A percentile compares a stretch with the other conserved stretches of the same genome.
Evolutionary conservation across 2,888 invertebrate species (phyloP).

Genomic region (Proisotoma minuta): DNA sequence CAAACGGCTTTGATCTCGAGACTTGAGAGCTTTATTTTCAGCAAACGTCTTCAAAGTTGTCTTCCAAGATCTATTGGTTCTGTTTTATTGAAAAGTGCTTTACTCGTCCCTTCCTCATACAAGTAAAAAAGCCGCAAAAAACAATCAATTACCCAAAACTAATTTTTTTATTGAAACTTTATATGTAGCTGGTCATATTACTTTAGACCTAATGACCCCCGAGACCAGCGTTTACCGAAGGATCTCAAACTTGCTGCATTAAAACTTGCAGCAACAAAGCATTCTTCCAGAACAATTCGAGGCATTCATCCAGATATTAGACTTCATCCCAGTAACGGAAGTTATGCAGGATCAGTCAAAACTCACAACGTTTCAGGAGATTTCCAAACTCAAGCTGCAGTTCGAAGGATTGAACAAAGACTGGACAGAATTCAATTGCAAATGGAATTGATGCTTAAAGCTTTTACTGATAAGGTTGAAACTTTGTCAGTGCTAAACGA

Average conservation of each 20-base stretch:
- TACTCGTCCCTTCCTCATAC: conserved; percentile 63
- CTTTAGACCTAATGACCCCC: conserved; percentile 75
- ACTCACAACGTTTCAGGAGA: background rate
- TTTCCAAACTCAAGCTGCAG: conserved; percentile 18
- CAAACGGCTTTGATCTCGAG: conserved; percentile 78
- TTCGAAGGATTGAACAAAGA: conserved; percentile 34
- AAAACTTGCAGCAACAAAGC: conserved; percentile 56
- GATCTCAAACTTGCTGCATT: conserved; percentile 69
- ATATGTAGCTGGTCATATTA: conserved; percentile 68
- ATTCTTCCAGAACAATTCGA: conserved; percentile 24
- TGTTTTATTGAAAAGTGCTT: conserved; percentile 66
- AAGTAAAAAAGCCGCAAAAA: conserved; percentile 27
- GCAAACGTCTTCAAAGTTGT: conserved; percentile 62
- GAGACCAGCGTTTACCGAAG: conserved; percentile 70
- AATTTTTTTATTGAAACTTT: background rate
- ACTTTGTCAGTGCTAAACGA: too few species aligned
- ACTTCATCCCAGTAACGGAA: background rate
- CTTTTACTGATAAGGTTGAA: conserved; percentile 20
- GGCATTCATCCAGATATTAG: conserved; percentile 9
- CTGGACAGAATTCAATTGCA: conserved; percentile 38
- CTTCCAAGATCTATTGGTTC: conserved; percentile 60
- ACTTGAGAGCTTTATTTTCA: conserved; percentile 76
- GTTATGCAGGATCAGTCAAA: background rate
- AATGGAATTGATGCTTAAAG: conserved; percentile 25
- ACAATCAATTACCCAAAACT: background rate